Percentiles rank a stretch among this genome's conserved stretches.
These are phyloP conservation scores for Nemapogon koenigi DNA, from an alignment of 2,888 invertebrate species.

Conservation along the genomic window DNA sequence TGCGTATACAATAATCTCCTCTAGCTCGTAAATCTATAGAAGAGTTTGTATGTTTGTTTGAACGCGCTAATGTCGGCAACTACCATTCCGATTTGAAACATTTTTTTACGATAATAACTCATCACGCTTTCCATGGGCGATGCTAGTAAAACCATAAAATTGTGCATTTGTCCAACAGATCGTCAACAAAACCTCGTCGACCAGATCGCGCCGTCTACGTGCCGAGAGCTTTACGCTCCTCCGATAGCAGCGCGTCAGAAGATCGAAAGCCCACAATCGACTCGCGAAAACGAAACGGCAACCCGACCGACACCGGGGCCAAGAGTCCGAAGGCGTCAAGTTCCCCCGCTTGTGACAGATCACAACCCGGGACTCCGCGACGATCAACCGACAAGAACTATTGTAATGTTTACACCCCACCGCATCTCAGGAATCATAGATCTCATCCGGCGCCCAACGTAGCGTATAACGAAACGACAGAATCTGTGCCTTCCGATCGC, in stretches of 20 bases:
- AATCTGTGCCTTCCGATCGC: constrained; percentile 45
- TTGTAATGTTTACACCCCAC: constrained; percentile 60
- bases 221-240: constrained; percentile 69
- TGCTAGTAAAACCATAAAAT: too few species aligned
- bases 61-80: too few species aligned
- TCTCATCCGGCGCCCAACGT: constrained; percentile 39
- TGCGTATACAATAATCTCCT: too few species aligned
- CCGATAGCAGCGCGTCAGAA: constrained; percentile 44
- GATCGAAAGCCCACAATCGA: constrained; percentile 29
- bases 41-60: too few species aligned
- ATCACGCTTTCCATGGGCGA: too few species aligned
- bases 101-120: neutral
- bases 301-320: constrained; percentile 1
- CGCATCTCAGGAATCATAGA: constrained; percentile 48
- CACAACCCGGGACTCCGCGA: constrained; percentile 41
- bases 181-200: constrained; percentile 59
- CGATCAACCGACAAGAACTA: constrained; percentile 46
- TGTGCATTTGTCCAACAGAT: constrained; percentile 29
- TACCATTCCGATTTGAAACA: too few species aligned
- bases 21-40: too few species aligned
- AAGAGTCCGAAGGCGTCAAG: constrained; percentile 21
- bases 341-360: constrained; percentile 27
- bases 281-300: neutral
- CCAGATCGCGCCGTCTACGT: constrained; percentile 84
- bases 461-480: constrained; percentile 25